These are phyloP conservation scores for Xenopus laevis DNA, from an alignment of 2,113 vertebrate genomes.

Conservation along the genomic window DNA sequence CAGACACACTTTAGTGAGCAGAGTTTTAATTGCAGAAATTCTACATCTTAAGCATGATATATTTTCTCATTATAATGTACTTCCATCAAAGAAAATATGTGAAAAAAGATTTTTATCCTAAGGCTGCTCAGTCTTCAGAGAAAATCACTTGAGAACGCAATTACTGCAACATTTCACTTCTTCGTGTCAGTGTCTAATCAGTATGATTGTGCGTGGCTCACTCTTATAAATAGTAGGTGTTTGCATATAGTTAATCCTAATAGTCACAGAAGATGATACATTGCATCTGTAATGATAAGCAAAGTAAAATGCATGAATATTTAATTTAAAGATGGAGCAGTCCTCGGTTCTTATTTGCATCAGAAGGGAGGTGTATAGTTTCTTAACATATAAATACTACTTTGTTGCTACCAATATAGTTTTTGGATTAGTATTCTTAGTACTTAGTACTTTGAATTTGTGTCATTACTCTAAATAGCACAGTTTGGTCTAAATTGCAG, in stretches of 20 bases:
- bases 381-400: neutral
- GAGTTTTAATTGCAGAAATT: constrained; percentile 3
- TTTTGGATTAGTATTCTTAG: neutral
- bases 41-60: constrained; percentile 8
- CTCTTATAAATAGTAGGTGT: constrained; percentile 42
- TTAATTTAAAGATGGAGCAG: constrained; percentile 9
- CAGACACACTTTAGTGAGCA: constrained; percentile 2
- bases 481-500: no score
- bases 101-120: constrained; percentile 1
- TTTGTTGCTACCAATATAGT: neutral
- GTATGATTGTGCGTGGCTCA: constrained; percentile 39
- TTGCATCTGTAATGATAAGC: constrained; percentile 36
- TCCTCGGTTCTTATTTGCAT: neutral
- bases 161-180: constrained; percentile 31
- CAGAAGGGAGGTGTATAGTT: neutral
- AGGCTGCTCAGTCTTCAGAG: constrained; percentile 26
- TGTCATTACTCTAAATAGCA: no score
- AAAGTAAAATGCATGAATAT: constrained; percentile 37
- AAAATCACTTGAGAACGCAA: constrained; percentile 42
- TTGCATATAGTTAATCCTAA: constrained; percentile 45
- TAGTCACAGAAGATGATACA: constrained; percentile 34
- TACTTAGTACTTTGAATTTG: no score
- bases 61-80: constrained; percentile 22
- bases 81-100: constrained; percentile 24
- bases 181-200: constrained; percentile 33